phyloP scores from a whole-genome alignment of 2,888 invertebrate genomes.

The Drosophila mimica region DNA sequence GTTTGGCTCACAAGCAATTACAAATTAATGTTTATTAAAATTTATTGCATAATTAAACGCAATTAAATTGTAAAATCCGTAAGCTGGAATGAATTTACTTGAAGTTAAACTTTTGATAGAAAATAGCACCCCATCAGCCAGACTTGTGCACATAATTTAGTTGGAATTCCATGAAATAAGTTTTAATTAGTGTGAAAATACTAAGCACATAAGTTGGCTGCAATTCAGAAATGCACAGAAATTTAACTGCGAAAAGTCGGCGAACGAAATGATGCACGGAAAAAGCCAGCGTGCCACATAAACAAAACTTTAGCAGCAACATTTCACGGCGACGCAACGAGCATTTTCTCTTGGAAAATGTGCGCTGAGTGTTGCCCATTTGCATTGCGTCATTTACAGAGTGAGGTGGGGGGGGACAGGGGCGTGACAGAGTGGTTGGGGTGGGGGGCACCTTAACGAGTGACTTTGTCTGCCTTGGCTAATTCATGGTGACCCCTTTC shows the following conservation, averaged over 20 bases:
- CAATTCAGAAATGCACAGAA: conserved; percentile 30
- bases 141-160: conserved; percentile 38
- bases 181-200: conserved; percentile 61
- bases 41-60: neutral
- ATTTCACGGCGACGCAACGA: conserved; percentile 45
- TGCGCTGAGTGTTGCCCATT: conserved; percentile 54
- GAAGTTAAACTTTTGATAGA: neutral
- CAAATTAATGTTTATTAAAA: neutral
- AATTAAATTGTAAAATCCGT: neutral
- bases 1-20: neutral
- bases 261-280: conserved; percentile 9
- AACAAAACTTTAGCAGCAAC: conserved; percentile 49
- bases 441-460: conserved; percentile 22
- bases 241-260: conserved; percentile 15
- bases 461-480: conserved; percentile 54
- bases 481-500: conserved; percentile 54
- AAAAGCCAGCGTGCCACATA: conserved; percentile 36
- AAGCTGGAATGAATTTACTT: neutral
- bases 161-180: conserved; percentile 52
- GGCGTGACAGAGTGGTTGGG: neutral
- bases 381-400: conserved; percentile 73
- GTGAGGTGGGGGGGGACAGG: neutral
- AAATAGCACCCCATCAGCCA: neutral
- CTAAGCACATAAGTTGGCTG: conserved; percentile 46
- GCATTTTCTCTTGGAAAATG: conserved; percentile 48